A percentile compares a stretch with the other conserved stretches of the same genome.
Evolutionary conservation across 2,113 vertebrate genomes (phyloP).

Genomic region (Ellobius talpinus): DNA sequence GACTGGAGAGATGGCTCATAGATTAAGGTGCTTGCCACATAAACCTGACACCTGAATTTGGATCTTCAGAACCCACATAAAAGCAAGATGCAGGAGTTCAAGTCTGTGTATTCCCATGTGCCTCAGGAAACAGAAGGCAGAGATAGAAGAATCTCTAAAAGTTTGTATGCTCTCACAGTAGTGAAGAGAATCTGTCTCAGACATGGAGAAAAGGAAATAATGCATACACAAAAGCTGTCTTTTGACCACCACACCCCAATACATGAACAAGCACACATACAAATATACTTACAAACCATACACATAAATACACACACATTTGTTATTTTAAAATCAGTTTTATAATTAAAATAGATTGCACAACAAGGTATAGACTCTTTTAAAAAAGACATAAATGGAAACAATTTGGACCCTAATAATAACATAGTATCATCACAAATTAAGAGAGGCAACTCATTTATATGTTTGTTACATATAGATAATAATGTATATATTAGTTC

Average conservation of each 20-base stretch:
- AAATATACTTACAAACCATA: neutral
- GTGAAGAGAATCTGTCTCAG: neutral
- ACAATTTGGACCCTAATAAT: neutral
- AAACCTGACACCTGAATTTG: neutral
- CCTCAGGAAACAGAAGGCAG: neutral
- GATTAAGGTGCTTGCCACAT: neutral
- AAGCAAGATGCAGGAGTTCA: neutral
- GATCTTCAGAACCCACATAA: neutral
- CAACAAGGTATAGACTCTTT: neutral
- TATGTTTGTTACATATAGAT: neutral
- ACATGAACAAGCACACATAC: neutral
- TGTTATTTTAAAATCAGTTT: neutral
- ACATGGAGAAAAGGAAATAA: neutral
- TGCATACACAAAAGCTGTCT: neutral
- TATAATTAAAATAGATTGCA: slow-evolving; percentile 1
- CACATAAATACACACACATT: neutral
- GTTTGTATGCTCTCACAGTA: neutral
- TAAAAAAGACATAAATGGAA: neutral
- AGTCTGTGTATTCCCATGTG: neutral
- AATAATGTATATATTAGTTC: neutral
- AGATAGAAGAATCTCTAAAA: neutral
- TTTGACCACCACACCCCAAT: neutral
- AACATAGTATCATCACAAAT: neutral
- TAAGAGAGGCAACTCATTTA: neutral
- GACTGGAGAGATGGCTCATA: neutral